A percentile compares a stretch with the other conserved stretches of the same genome.
Evolutionary conservation across 2,113 vertebrate genomes (phyloP).

Genomic region (Canis aureus): DNA sequence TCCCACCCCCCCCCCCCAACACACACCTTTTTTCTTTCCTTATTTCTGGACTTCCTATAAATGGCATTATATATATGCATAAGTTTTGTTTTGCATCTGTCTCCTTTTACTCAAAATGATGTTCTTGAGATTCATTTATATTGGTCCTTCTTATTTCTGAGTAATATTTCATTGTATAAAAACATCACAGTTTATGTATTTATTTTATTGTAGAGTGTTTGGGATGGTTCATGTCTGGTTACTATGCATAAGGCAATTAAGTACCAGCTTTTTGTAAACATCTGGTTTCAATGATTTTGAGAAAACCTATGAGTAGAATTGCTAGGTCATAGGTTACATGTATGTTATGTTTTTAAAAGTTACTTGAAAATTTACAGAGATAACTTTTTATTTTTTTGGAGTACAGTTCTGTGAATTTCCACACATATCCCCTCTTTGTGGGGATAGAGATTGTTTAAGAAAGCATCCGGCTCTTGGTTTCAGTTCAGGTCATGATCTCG

Average conservation of each 20-base stretch:
- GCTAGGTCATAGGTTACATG: background rate
- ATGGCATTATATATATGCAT: background rate
- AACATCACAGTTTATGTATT: background rate
- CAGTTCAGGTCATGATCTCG: background rate
- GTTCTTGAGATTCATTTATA: background rate
- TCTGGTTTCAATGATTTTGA: slow-evolving; percentile 1
- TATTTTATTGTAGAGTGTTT: background rate
- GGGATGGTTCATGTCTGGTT: background rate
- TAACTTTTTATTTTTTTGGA: background rate
- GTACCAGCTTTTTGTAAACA: background rate
- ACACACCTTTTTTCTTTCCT: background rate
- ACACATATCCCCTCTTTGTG: background rate
- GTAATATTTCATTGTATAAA: background rate
- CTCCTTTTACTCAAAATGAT: background rate
- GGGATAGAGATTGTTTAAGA: background rate
- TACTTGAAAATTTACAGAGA: background rate
- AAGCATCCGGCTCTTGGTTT: background rate
- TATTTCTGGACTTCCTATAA: background rate
- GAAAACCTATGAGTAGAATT: background rate
- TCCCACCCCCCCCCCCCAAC: background rate
- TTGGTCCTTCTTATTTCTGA: background rate
- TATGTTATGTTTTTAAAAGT: background rate
- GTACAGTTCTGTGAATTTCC: background rate
- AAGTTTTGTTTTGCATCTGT: background rate
- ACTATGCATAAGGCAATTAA: background rate